A percentile compares a stretch with the other conserved stretches of the same genome.
Evolutionary conservation across 2,888 invertebrate genomes (phyloP).

Genomic region (Lumbricus terrestris): DNA sequence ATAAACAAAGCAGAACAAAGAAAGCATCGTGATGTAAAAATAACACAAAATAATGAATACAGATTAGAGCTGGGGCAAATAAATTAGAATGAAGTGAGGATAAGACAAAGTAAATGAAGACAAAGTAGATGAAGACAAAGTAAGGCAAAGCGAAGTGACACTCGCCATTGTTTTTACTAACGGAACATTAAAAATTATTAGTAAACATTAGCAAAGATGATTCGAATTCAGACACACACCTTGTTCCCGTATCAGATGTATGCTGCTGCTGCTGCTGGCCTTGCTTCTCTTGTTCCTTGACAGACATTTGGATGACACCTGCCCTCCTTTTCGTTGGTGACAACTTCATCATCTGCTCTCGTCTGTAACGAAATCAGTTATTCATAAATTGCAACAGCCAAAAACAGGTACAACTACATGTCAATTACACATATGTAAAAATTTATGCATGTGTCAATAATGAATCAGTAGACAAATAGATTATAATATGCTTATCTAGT

Average conservation of each 20-base stretch:
- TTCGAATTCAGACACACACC: not conserved
- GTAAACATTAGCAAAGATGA: not conserved
- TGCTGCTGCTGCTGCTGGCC: not conserved
- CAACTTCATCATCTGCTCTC: not conserved
- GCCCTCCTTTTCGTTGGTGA: not conserved
- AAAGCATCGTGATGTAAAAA: not conserved
- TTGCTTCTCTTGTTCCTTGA: slow-evolving; percentile 4
- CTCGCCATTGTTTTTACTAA: not conserved
- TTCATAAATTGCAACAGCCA: not conserved
- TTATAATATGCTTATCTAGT: no score
- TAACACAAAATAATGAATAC: not conserved
- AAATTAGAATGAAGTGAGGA: no score
- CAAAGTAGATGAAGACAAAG: not conserved
- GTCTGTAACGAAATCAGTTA: not conserved
- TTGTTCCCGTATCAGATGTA: slow-evolving; percentile 8
- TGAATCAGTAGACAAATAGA: no score
- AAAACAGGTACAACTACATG: not conserved
- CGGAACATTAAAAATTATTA: not conserved
- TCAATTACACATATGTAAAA: not conserved
- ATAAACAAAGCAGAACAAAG: not conserved
- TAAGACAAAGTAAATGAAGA: not conserved
- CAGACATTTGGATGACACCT: not conserved
- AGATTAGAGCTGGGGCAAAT: no score
- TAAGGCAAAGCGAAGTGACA: not conserved
- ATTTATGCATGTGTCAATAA: not conserved